phyloP scores from a whole-genome alignment of 2,797 vertebrate species.

The Galaxias olidus region DNA sequence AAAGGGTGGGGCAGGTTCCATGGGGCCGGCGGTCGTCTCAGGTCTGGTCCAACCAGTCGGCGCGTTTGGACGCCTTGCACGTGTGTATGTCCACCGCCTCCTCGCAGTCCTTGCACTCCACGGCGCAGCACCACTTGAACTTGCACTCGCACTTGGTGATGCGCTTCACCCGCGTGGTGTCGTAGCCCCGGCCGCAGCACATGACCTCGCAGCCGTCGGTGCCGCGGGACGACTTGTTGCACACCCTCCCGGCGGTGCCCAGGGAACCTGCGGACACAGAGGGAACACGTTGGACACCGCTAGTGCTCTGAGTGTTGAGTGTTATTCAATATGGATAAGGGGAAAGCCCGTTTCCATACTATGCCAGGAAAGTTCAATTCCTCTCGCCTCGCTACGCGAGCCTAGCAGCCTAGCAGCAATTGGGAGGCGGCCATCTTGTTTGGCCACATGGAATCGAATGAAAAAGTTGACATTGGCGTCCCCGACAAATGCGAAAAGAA shows the following conservation, averaged over 20 bases:
- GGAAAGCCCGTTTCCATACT: too few relatives aligned
- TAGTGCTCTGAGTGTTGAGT: too few relatives aligned
- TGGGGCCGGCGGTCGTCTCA: constrained; percentile 54
- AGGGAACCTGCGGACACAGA: constrained; percentile 81
- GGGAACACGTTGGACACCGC: too few relatives aligned
- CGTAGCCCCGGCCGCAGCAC: constrained; percentile 97
- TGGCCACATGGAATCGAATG: too few relatives aligned
- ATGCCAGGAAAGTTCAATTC: too few relatives aligned
- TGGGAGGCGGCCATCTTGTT: too few relatives aligned
- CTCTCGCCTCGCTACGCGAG: too few relatives aligned
- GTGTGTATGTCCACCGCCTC: constrained; percentile 97
- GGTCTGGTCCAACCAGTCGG: constrained; percentile 80
- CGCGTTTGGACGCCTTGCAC: constrained; percentile 93
- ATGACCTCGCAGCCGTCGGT: constrained; percentile 98
- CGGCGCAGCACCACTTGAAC: constrained; percentile 99
- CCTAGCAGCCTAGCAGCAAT: too few relatives aligned
- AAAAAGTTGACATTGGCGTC: too few relatives aligned
- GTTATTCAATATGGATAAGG: too few relatives aligned
- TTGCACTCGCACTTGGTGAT: constrained; percentile 98
- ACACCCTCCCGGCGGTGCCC: constrained; percentile 92
- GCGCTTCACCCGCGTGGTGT: constrained; percentile 91
- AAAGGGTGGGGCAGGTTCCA: constrained; percentile 39
- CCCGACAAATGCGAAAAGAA: too few relatives aligned
- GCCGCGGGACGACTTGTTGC: constrained; percentile 89
- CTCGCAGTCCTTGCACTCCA: constrained; percentile 96